A percentile compares a stretch with the other conserved stretches of the same genome.
Evolutionary conservation across 2,888 invertebrate species (phyloP).

Genomic region (Serripes groenlandicus): DNA sequence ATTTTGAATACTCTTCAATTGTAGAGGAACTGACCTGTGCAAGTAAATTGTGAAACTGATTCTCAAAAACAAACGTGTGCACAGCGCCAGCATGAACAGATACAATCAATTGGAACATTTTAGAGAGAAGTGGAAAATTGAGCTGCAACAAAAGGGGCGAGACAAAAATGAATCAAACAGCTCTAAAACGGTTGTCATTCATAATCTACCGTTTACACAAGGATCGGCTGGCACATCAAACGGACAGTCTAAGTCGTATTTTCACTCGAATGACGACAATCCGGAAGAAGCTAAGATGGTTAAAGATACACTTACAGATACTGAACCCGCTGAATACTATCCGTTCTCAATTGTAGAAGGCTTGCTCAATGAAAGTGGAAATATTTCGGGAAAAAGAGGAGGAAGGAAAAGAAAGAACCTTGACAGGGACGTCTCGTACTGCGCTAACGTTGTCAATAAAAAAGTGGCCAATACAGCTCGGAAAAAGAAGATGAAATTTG

Average conservation of each 20-base stretch:
- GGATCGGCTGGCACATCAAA: background rate
- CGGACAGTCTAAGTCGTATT: background rate
- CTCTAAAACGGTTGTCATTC: background rate
- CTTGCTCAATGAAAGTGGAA: constrained; percentile 52
- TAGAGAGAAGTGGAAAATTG: constrained; percentile 73
- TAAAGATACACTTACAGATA: background rate
- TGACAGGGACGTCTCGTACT: constrained; percentile 22
- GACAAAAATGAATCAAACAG: background rate
- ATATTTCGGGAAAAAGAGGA: background rate
- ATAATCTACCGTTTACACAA: background rate
- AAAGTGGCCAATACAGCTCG: constrained; percentile 20
- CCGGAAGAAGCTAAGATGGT: background rate
- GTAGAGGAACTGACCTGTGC: too few species aligned
- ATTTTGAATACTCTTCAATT: too few species aligned
- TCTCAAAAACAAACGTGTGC: too few species aligned
- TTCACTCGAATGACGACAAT: background rate
- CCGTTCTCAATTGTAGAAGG: constrained; percentile 75
- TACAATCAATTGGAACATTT: constrained; percentile 69
- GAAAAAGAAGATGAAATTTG: constrained; percentile 33
- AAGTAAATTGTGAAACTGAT: too few species aligned
- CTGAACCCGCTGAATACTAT: constrained; percentile 43
- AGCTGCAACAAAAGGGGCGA: constrained; percentile 39
- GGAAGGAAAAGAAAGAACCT: background rate
- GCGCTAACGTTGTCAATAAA: constrained; percentile 28
- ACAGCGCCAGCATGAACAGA: constrained; percentile 26